Conservation (phyloP, 2,797 vertebrate species). For the Sebastes nivosus region DNA sequence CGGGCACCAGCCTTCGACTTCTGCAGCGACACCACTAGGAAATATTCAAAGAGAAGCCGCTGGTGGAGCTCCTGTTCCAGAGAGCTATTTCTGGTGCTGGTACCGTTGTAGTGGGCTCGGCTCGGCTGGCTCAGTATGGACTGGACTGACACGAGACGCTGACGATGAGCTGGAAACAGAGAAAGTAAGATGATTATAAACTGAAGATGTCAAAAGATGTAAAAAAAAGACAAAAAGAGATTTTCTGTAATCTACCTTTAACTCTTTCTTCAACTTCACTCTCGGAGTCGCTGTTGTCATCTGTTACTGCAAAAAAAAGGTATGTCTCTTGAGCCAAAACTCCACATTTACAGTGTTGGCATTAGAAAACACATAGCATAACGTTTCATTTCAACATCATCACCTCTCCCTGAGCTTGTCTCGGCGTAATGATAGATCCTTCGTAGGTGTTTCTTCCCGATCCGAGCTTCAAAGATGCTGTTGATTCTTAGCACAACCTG, state of each 20-base stretch:
- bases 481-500: slow-evolving; percentile 88
- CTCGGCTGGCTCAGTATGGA: slow-evolving; percentile 63
- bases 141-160: slow-evolving; percentile 63
- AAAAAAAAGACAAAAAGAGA: background rate
- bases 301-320: slow-evolving; percentile 81
- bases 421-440: slow-evolving; percentile 89
- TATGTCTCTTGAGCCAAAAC: background rate
- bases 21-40: slow-evolving; percentile 90
- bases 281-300: slow-evolving; percentile 93
- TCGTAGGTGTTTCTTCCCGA: slow-evolving; percentile 89
- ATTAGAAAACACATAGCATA: background rate
- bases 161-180: slow-evolving; percentile 56
- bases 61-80: slow-evolving; percentile 82
- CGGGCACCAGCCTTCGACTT: slow-evolving; percentile 84
- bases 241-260: slow-evolving; percentile 79
- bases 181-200: background rate
- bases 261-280: slow-evolving; percentile 91
- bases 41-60: slow-evolving; percentile 91
- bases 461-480: slow-evolving; percentile 88
- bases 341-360: background rate
- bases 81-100: slow-evolving; percentile 18
- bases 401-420: slow-evolving; percentile 90
- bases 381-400: background rate
- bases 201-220: background rate
- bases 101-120: slow-evolving; percentile 34